These are phyloP conservation scores for Apteryx mantelli DNA, from an alignment of 2,113 vertebrate genomes.

Conservation along the genomic window DNA sequence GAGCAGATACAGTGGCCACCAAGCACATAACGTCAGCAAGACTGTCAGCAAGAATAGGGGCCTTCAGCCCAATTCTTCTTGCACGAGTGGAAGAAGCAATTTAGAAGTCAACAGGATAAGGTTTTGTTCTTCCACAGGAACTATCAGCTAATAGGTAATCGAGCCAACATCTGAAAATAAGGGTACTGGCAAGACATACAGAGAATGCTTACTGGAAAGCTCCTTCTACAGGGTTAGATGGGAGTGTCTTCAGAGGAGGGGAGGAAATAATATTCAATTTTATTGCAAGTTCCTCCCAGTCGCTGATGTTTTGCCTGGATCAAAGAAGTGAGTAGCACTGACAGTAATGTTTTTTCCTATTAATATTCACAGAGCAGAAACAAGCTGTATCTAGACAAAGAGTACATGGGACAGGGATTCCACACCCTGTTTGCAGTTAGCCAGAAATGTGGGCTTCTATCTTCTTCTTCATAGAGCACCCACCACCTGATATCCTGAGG, in stretches of 20 bases:
- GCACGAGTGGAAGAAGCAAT: neutral
- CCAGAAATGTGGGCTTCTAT: neutral
- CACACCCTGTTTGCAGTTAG: neutral
- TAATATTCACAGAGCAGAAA: neutral
- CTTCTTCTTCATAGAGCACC: neutral
- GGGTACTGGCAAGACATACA: neutral
- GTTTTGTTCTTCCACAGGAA: neutral
- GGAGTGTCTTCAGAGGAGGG: neutral
- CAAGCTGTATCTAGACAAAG: neutral
- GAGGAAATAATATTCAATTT: neutral
- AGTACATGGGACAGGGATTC: neutral
- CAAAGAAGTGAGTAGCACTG: neutral
- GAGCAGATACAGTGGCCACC: neutral
- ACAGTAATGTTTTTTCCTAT: neutral
- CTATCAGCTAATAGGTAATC: neutral
- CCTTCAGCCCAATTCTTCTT: neutral
- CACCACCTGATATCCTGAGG: neutral
- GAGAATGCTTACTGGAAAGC: neutral
- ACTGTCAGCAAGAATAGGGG: neutral
- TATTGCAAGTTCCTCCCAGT: neutral
- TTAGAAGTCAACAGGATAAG: neutral
- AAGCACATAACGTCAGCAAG: neutral
- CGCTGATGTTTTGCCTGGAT: neutral
- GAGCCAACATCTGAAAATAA: neutral
- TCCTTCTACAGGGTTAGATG: neutral